A percentile compares a stretch with the other conserved stretches of the same genome.
Evolutionary conservation across 2,888 invertebrate species (phyloP).

Genomic region (Acronicta leporina): DNA sequence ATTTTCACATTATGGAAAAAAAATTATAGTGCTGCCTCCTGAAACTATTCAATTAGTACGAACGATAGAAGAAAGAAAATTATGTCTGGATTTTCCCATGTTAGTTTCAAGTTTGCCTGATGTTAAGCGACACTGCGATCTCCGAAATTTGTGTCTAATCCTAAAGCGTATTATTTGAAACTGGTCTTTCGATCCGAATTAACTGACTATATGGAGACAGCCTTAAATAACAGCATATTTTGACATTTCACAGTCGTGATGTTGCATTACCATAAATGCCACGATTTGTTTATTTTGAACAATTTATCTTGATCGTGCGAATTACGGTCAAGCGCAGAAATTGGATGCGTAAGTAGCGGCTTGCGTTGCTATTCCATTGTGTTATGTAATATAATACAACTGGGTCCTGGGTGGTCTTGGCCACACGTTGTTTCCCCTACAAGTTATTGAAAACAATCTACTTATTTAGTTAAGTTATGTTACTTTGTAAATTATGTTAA

Average conservation of each 20-base stretch:
- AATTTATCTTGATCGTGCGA: conserved; percentile 34
- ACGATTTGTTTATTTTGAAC: conserved; percentile 31
- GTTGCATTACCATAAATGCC: conserved; percentile 32
- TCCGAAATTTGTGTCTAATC: not conserved
- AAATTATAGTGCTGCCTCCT: too few relatives aligned
- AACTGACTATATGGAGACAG: not conserved
- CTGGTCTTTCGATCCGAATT: not conserved
- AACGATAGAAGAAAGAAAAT: too few relatives aligned
- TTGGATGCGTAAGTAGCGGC: conserved; percentile 23
- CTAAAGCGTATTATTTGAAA: not conserved
- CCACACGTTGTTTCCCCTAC: not conserved
- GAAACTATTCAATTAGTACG: too few relatives aligned
- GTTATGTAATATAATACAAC: conserved; percentile 5
- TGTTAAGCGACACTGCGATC: too few relatives aligned
- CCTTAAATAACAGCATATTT: conserved; percentile 32
- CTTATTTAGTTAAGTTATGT: too few relatives aligned
- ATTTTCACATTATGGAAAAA: too few relatives aligned
- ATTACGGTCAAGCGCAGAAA: conserved; percentile 21
- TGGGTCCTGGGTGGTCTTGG: conserved; percentile 30
- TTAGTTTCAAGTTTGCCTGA: too few relatives aligned
- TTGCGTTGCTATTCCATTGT: conserved; percentile 17
- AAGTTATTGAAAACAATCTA: too few relatives aligned
- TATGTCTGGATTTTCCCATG: too few relatives aligned
- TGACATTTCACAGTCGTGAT: conserved; percentile 52
- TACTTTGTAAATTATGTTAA: too few relatives aligned